These are phyloP conservation scores for Cynodonichthys magdalenae DNA, from an alignment of 2,797 vertebrate species.

Conservation along the genomic window DNA sequence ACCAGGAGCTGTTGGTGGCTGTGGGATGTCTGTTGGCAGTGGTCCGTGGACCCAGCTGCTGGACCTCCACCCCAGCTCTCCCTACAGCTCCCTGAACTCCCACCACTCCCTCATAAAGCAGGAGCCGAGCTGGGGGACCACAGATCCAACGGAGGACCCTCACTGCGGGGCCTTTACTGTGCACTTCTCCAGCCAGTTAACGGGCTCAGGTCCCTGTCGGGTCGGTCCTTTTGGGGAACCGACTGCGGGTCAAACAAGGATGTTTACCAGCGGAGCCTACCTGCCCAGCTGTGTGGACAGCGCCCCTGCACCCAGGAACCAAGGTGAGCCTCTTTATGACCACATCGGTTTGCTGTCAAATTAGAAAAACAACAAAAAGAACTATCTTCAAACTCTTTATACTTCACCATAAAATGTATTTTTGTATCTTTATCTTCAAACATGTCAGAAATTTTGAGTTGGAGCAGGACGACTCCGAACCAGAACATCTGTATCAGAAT, in stretches of 20 bases:
- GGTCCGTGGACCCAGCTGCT: conserved; percentile 92
- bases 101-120: conserved; percentile 96
- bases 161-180: conserved; percentile 97
- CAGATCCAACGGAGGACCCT: conserved; percentile 89
- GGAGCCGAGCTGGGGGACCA: conserved; percentile 91
- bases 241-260: conserved; percentile 83
- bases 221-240: conserved; percentile 90
- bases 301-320: conserved; percentile 86
- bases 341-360: not conserved
- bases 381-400: not conserved
- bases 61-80: conserved; percentile 87
- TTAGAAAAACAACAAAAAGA: too few relatives aligned
- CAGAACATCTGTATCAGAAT: conserved; percentile 1
- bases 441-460: conserved; percentile 48
- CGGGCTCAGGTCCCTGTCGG: conserved; percentile 90
- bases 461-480: conserved; percentile 53
- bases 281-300: conserved; percentile 90
- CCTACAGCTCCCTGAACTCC: conserved; percentile 88
- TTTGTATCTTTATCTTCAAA: conserved; percentile 17
- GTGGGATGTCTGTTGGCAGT: conserved; percentile 86
- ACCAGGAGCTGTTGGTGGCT: conserved; percentile 81
- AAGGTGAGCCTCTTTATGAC: conserved; percentile 81
- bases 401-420: not conserved
- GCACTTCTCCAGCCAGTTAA: conserved; percentile 95
- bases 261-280: conserved; percentile 91